phyloP scores from a whole-genome alignment of 2,797 vertebrate genomes.

The Miichthys miiuy region DNA sequence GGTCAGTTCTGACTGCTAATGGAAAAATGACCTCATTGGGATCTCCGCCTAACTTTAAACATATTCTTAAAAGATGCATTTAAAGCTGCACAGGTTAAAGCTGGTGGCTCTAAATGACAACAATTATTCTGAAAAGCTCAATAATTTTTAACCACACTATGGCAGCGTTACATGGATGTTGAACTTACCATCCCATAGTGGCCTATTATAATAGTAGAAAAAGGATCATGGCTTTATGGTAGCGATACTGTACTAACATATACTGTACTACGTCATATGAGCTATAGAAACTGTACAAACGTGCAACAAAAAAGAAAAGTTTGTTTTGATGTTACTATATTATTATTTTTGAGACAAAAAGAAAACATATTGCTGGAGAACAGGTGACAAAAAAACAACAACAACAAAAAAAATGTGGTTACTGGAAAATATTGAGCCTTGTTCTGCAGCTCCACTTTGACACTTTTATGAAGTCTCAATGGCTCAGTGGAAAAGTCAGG shows the following conservation, averaged over 20 bases:
- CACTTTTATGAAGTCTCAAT: background rate
- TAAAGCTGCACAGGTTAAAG: conserved; percentile 2
- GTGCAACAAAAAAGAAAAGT: too few relatives aligned
- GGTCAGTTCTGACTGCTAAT: background rate
- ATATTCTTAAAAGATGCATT: background rate
- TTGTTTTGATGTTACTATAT: too few relatives aligned
- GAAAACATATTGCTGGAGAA: background rate
- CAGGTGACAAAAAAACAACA: background rate
- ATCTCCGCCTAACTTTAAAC: background rate
- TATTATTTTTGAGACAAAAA: too few relatives aligned
- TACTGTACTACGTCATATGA: background rate
- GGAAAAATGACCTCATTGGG: background rate
- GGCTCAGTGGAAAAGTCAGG: background rate
- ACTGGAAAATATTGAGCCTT: background rate
- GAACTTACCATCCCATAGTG: background rate
- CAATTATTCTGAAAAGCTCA: background rate
- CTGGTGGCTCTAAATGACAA: background rate
- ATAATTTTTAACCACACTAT: background rate
- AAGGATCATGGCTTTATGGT: background rate
- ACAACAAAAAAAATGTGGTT: background rate
- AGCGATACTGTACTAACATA: background rate
- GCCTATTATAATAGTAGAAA: background rate
- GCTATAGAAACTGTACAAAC: background rate
- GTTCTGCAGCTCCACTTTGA: background rate
- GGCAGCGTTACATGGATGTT: background rate